These are phyloP conservation scores for Sphaeridia pumilis DNA, from an alignment of 2,888 invertebrate species.

Conservation along the genomic window DNA sequence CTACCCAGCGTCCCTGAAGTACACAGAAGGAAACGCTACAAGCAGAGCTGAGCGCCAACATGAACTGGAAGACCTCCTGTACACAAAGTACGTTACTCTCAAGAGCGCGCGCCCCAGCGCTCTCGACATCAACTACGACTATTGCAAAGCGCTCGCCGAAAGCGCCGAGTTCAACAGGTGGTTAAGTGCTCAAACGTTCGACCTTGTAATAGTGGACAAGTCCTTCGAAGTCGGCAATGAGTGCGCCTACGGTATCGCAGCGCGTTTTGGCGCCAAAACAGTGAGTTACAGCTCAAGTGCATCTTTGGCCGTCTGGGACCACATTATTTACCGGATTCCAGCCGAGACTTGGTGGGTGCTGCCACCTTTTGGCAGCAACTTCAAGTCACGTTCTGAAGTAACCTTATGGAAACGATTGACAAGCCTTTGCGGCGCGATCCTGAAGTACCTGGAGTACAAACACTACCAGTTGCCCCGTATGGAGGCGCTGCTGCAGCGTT, in stretches of 20 bases:
- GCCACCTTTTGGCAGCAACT: neutral
- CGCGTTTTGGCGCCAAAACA: conserved; percentile 1
- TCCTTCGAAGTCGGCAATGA: neutral
- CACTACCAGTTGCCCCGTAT: neutral
- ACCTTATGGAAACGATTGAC: neutral
- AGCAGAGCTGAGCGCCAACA: neutral
- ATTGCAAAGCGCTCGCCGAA: neutral
- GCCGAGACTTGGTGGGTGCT: neutral
- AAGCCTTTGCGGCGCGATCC: neutral
- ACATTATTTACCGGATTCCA: neutral
- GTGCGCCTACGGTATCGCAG: neutral
- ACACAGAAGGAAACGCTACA: neutral
- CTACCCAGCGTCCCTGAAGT: neutral
- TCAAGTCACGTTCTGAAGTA: neutral
- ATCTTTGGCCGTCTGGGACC: neutral
- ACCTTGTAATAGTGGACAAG: conserved; percentile 2
- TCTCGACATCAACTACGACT: neutral
- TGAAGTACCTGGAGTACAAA: neutral
- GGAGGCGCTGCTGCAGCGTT: neutral
- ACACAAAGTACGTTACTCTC: neutral
- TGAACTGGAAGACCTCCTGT: neutral
- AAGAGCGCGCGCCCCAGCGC: neutral
- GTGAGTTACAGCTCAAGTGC: neutral
- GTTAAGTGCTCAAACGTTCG: neutral
- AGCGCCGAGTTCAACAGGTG: neutral